phyloP scores from a whole-genome alignment of 2,113 vertebrate genomes.

The Solenodon paradoxus region DNA sequence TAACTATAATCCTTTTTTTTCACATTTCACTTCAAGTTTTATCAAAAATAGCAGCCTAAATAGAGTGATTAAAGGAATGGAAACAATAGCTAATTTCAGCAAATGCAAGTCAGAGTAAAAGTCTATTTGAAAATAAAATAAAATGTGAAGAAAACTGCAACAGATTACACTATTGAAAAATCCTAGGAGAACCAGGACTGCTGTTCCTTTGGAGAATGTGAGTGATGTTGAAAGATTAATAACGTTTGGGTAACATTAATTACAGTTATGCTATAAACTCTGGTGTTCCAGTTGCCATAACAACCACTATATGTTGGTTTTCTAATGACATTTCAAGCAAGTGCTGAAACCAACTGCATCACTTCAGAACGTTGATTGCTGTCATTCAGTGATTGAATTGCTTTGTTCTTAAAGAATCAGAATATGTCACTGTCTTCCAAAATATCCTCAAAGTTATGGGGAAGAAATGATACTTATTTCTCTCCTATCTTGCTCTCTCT shows the following conservation, averaged over 20 bases:
- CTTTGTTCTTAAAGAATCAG: constrained; percentile 68
- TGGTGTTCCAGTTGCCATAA: constrained; percentile 77
- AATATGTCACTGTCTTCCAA: constrained; percentile 69
- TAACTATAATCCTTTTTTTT: constrained; percentile 19
- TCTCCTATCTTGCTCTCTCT: constrained; percentile 4
- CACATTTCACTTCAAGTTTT: constrained; percentile 49
- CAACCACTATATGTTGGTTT: constrained; percentile 76
- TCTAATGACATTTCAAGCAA: constrained; percentile 75
- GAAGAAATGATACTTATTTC: constrained; percentile 49
- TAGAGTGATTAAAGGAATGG: constrained; percentile 26
- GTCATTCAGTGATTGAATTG: constrained; percentile 64
- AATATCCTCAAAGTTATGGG: constrained; percentile 60
- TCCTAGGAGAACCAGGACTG: constrained; percentile 61
- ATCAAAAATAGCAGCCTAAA: constrained; percentile 38
- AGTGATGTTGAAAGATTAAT: constrained; percentile 79
- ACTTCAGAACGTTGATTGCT: constrained; percentile 67
- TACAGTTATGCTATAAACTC: constrained; percentile 74
- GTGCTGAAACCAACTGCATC: constrained; percentile 56
- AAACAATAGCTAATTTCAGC: constrained; percentile 60
- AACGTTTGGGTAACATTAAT: constrained; percentile 81
- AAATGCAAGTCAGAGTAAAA: constrained; percentile 40
- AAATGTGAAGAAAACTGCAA: constrained; percentile 30
- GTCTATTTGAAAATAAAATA: constrained; percentile 58
- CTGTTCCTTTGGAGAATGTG: constrained; percentile 68
- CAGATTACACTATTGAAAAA: constrained; percentile 62